Conservation (phyloP, 2,113 vertebrate genomes). For the Aramus guarauna region DNA sequence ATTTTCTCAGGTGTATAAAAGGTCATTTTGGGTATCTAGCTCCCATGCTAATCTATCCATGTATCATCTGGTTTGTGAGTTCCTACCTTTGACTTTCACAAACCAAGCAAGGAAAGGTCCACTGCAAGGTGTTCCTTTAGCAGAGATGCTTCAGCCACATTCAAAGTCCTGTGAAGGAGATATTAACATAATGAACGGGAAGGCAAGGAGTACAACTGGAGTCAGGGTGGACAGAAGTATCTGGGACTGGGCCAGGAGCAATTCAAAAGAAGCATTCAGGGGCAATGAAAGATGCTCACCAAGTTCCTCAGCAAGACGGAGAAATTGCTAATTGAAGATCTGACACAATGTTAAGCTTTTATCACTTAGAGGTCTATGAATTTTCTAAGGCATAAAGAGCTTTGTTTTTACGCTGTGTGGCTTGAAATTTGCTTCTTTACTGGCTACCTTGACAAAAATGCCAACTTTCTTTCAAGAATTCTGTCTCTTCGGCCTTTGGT, state of each 20-base stretch:
- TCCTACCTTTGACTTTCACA: neutral
- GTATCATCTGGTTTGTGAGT: neutral
- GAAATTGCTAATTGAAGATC: neutral
- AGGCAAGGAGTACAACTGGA: neutral
- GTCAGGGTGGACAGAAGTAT: neutral
- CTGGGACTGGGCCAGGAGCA: neutral
- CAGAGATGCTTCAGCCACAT: neutral
- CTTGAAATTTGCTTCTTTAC: neutral
- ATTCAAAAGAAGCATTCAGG: neutral
- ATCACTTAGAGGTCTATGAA: neutral
- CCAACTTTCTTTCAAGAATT: neutral
- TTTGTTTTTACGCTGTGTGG: neutral
- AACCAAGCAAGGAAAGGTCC: neutral
- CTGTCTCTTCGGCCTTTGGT: neutral
- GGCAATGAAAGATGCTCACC: neutral
- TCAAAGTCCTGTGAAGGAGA: neutral
- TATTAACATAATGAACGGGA: rapidly evolving
- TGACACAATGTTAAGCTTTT: neutral
- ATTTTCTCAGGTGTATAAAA: neutral
- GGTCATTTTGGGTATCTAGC: neutral
- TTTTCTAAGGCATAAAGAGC: neutral
- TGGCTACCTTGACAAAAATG: neutral
- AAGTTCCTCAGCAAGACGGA: neutral
- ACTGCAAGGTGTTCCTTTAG: neutral
- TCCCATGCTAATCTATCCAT: neutral